A percentile compares a stretch with the other conserved stretches of the same genome.
Evolutionary conservation across 2,888 invertebrate genomes (phyloP).

Genomic region (Patella ulyssiponensis): DNA sequence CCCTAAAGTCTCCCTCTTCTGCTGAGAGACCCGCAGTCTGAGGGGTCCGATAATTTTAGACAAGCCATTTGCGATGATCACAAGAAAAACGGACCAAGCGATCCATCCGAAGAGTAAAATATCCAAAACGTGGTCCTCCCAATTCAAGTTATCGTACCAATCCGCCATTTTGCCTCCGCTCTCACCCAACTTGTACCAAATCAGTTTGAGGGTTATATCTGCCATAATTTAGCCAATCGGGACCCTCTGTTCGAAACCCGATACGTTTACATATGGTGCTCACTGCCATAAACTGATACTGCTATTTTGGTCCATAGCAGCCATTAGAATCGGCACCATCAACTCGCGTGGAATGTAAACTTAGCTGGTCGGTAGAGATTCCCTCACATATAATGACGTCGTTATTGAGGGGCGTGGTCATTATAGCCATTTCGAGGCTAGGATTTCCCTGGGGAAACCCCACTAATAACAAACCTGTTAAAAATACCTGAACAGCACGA

Average conservation of each 20-base stretch:
- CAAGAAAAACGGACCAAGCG: slow-evolving; percentile 60
- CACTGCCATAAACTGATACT: slow-evolving; percentile 57
- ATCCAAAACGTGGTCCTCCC: slow-evolving; percentile 68
- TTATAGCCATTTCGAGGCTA: neutral
- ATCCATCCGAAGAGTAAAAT: slow-evolving; percentile 68
- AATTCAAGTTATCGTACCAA: slow-evolving; percentile 63
- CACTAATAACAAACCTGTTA: too few relatives aligned
- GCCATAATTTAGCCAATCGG: slow-evolving; percentile 67
- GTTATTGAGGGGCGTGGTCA: neutral
- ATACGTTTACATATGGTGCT: slow-evolving; percentile 53
- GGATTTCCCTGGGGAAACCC: too few relatives aligned
- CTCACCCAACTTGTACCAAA: slow-evolving; percentile 70
- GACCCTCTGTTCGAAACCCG: slow-evolving; percentile 52
- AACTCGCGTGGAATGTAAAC: neutral
- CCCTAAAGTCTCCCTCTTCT: slow-evolving; percentile 43
- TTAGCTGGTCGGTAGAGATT: neutral
- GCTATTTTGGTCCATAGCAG: slow-evolving; percentile 3
- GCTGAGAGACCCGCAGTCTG: slow-evolving; percentile 53
- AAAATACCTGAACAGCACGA: too few relatives aligned
- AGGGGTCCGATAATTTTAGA: slow-evolving; percentile 64
- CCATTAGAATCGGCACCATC: slow-evolving; percentile 10
- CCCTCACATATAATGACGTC: neutral
- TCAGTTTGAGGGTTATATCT: slow-evolving; percentile 68
- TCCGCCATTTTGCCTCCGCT: slow-evolving; percentile 67
- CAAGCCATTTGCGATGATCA: slow-evolving; percentile 62